Percentiles rank a stretch among this genome's conserved stretches.
Evolutionary conservation across 2,113 vertebrate genomes (phyloP).

Genomic region (Coptodon bakossiorum): DNA sequence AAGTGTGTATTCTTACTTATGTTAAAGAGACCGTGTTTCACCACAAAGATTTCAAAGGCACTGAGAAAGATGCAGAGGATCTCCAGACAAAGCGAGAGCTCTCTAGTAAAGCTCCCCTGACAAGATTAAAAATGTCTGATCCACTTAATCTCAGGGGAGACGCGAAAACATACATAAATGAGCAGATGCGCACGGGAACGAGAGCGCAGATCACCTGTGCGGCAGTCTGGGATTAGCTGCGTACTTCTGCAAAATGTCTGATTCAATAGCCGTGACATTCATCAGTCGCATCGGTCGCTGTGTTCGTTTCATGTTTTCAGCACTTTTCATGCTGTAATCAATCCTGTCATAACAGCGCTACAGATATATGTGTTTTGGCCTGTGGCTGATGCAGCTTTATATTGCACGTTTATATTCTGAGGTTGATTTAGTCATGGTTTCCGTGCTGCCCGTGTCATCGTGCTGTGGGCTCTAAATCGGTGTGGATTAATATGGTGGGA

Average conservation of each 20-base stretch:
- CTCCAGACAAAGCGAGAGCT: not conserved
- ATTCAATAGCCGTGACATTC: not conserved
- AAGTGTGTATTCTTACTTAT: not conserved
- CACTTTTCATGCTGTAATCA: not conserved
- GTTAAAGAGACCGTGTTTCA: not conserved
- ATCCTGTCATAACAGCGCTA: not conserved
- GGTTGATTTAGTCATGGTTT: not conserved
- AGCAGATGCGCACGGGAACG: not conserved
- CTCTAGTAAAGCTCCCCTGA: not conserved
- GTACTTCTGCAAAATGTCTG: not conserved
- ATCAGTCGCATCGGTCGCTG: not conserved
- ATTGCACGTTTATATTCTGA: constrained; percentile 2
- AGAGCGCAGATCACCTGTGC: not conserved
- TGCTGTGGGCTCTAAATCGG: constrained; percentile 5
- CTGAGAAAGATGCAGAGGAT: not conserved
- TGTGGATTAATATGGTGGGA: constrained; percentile 12
- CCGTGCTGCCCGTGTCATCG: not conserved
- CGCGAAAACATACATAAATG: not conserved
- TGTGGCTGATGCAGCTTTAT: not conserved
- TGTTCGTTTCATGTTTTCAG: not conserved
- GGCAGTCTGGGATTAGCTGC: not conserved
- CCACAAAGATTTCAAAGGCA: not conserved
- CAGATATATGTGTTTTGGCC: not conserved
- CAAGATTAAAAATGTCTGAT: constrained; percentile 27
- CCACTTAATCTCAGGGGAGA: not conserved